These are phyloP conservation scores for Pharmacophagus antenor DNA, from an alignment of 2,888 invertebrate species.

Conservation along the genomic window DNA sequence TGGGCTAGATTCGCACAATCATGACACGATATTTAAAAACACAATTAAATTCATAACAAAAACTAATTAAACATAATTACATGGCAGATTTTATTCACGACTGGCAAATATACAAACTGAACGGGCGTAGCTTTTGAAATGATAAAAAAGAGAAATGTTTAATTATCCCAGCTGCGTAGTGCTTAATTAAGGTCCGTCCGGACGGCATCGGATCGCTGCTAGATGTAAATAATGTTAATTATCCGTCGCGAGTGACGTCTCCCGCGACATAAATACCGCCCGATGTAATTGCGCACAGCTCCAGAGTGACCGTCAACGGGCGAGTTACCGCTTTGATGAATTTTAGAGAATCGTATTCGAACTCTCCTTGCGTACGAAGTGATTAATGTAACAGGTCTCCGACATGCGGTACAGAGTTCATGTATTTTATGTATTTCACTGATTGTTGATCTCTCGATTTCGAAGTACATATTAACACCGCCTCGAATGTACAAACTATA, in stretches of 20 bases:
- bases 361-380: constrained; percentile 6
- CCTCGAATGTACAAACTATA: no score
- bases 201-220: constrained; percentile 13
- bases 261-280: constrained; percentile 26
- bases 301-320: constrained; percentile 21
- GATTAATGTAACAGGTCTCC: no score
- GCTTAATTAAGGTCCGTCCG: constrained; percentile 19
- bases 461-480: no score
- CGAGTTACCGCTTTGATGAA: constrained; percentile 11
- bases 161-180: neutral
- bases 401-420: no score
- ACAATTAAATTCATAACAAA: no score
- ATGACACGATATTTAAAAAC: no score
- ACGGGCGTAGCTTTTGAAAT: no score
- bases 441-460: no score
- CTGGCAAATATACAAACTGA: no score
- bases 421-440: no score
- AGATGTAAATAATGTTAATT: constrained; percentile 30
- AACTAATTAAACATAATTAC: neutral
- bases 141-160: neutral
- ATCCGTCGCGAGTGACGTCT: constrained; percentile 28
- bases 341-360: constrained; percentile 17
- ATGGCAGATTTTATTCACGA: no score
- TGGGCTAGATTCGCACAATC: no score
- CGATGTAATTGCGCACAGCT: constrained; percentile 22